Base-by-base conservation (phyloP, 2,797 vertebrate genomes). In the Brotula barbata region DNA sequence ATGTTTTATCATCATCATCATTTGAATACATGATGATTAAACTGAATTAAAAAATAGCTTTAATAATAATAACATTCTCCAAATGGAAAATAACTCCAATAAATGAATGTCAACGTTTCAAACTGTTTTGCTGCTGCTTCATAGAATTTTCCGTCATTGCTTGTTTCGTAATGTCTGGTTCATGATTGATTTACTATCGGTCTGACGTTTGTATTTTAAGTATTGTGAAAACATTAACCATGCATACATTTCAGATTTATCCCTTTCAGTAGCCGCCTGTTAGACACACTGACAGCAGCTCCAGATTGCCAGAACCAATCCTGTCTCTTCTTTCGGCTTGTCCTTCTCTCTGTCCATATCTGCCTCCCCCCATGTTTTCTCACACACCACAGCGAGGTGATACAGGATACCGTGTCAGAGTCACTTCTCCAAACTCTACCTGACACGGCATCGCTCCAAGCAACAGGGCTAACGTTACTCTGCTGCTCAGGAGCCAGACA, bases 371-470 rank as follows among this genome's bases (percentile, higher is more conserved):
- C 20, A 66, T 39, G 61, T 55, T 52, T 69, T 50, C 82, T 77
- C 73, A 58, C 82, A 31, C 68, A 19, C 65, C 57, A 57, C 34
- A 56, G 44, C 20, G 43, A 53, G 64, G 61, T 61, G 71, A 73
- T 76, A 73, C 75, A 28, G 81, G 88, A 88, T 86, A 77, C 77
- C 50, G 64, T 71, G 73, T 90, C 86, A 71, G 76, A 77, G 73
- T 66, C 71, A 58, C 48, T 57, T 45, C 67, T 83, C 80, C 81
- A 85, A 90, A 89, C 80, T 80, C 75, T 53, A 78, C 78, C 81
- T 89, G 89, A 90, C 88, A 88, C 77, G 71, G 76, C 80, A 83
- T 86, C 68, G 88, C 89, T 89, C 70, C 50, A 6, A 87, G 88
- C 85, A 64, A 80, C 77, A n/a, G 51, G 48, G 75, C 80, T 89